A percentile compares a stretch with the other conserved stretches of the same genome.
phyloP scores from a whole-genome alignment of 2,888 invertebrate species.

The Nemoura dubitans region DNA sequence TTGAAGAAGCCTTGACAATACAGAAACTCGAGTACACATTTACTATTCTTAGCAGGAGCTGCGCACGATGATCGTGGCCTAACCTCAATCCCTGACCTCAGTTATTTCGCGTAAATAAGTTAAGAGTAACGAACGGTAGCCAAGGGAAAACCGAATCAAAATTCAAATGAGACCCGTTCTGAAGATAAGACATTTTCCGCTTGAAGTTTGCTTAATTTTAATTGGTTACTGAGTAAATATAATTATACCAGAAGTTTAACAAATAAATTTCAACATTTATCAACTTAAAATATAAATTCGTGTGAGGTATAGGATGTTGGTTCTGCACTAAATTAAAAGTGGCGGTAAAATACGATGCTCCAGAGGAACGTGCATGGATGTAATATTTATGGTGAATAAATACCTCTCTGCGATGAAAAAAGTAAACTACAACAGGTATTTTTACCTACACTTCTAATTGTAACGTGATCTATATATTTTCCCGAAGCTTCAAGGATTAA shows the following conservation, averaged over 20 bases:
- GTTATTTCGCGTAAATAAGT: background rate
- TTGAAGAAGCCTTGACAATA: slow-evolving; percentile 2
- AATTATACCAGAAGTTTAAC: background rate
- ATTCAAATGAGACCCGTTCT: background rate
- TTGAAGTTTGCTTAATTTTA: background rate
- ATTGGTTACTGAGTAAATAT: background rate
- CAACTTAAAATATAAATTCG: background rate
- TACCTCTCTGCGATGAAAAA: too few relatives aligned
- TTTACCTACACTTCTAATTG: too few relatives aligned
- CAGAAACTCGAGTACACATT: background rate
- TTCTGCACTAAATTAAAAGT: too few relatives aligned
- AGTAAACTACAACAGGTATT: too few relatives aligned
- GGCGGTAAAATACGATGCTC: too few relatives aligned
- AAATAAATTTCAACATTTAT: background rate
- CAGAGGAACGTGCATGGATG: too few relatives aligned
- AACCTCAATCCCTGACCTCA: background rate
- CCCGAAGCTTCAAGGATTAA: too few relatives aligned
- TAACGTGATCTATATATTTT: too few relatives aligned
- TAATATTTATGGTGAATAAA: too few relatives aligned
- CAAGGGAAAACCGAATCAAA: background rate
- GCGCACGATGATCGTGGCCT: background rate
- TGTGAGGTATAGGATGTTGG: too few relatives aligned
- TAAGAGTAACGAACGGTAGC: background rate
- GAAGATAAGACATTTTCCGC: background rate
- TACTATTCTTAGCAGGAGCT: background rate